A percentile compares a stretch with the other conserved stretches of the same genome.
Evolutionary conservation across 64 coral and sea anemone genomes (phyloP).

Genomic region (Pocillopora verrucosa): DNA sequence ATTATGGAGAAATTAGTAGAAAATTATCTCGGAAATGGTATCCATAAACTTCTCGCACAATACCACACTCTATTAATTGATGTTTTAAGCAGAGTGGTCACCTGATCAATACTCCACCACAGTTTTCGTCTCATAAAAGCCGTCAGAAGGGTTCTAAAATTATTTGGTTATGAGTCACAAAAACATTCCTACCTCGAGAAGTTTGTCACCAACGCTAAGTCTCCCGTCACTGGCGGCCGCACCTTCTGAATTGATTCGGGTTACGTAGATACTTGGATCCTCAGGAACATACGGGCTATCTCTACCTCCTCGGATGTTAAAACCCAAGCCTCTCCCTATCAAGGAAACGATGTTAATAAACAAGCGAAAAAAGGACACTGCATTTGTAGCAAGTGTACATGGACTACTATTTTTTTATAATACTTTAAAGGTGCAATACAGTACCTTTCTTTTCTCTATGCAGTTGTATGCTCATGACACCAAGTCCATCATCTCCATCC

Average conservation of each 20-base stretch:
- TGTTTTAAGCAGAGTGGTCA: no score
- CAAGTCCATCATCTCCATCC: constrained; percentile 16
- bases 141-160: not conserved
- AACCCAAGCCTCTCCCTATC: constrained; percentile 75
- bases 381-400: not conserved
- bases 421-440: not conserved
- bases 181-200: constrained; percentile 61
- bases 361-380: not conserved
- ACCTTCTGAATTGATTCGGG: constrained; percentile 74
- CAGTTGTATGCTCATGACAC: constrained; percentile 67
- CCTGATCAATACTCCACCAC: no score
- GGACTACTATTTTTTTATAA: no score
- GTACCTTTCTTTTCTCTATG: constrained; percentile 87
- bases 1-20: no score
- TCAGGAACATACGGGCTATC: constrained; percentile 87
- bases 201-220: constrained; percentile 76
- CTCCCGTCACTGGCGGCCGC: constrained; percentile 79
- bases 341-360: not conserved
- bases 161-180: not conserved
- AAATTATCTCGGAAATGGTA: no score
- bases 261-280: constrained; percentile 89
- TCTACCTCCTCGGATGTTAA: constrained; percentile 85
- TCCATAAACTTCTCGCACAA: no score
- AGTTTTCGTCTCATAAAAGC: no score
- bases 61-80: no score